phyloP scores from a whole-genome alignment of 1,140 invertebrate species.

The Aphelinus atriplicis region DNA sequence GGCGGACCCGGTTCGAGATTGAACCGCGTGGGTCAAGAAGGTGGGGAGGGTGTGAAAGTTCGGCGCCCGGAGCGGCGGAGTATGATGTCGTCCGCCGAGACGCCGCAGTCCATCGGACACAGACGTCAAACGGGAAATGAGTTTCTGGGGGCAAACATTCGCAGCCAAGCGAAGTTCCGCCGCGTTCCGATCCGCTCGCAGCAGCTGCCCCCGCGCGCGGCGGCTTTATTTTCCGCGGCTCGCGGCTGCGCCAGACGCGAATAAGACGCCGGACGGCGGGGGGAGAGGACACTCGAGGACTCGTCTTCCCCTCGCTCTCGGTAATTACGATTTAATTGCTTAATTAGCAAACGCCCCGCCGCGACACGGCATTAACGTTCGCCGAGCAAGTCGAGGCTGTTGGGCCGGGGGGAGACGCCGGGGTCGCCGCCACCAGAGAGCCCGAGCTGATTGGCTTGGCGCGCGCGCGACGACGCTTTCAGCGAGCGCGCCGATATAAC shows the following conservation, averaged over 20 bases:
- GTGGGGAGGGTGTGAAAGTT: too few relatives aligned
- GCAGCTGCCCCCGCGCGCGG: too few relatives aligned
- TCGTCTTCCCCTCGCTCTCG: constrained; percentile 10
- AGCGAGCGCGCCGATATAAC: too few relatives aligned
- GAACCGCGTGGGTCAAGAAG: too few relatives aligned
- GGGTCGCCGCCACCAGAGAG: too few relatives aligned
- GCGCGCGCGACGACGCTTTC: too few relatives aligned
- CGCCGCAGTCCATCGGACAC: constrained; percentile 20
- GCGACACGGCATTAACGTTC: too few relatives aligned
- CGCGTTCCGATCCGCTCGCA: not conserved
- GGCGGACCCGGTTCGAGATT: too few relatives aligned
- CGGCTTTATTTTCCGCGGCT: not conserved
- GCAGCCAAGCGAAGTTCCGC: constrained; percentile 16
- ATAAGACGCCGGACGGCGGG: not conserved
- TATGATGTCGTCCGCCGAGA: constrained; percentile 8
- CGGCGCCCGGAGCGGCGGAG: too few relatives aligned
- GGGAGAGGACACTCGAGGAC: not conserved
- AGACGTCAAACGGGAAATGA: constrained; percentile 30
- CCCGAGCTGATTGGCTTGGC: too few relatives aligned
- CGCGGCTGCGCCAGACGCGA: not conserved
- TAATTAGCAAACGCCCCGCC: constrained; percentile 47
- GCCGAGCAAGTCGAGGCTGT: too few relatives aligned
- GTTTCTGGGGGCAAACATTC: constrained; percentile 30
- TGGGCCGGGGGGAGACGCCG: too few relatives aligned
- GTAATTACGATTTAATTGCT: constrained; percentile 52